Conservation (phyloP, 2,113 vertebrate species). For the Albula glossodonta region DNA sequence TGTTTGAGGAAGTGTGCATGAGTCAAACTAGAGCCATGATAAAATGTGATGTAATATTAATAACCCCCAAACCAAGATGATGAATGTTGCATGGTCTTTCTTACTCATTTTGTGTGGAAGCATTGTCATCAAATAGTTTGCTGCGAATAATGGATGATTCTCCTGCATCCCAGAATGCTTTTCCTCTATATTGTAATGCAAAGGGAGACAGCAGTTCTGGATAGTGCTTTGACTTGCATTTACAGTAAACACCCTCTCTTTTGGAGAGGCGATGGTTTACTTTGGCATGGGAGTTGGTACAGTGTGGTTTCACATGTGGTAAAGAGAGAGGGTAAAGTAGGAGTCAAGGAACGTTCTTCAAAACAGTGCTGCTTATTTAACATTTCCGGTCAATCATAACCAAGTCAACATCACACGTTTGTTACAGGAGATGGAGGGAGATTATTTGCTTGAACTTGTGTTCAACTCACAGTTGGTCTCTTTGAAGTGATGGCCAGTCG, state of each 20-base stretch:
- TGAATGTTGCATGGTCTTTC: slow-evolving; percentile 34
- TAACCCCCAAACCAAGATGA: slow-evolving; percentile 21
- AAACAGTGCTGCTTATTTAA: slow-evolving; percentile 6
- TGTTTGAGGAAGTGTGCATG: slow-evolving; percentile 18
- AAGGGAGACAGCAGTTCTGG: background rate
- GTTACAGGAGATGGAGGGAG: slow-evolving; percentile 5
- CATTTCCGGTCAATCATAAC: slow-evolving; percentile 2
- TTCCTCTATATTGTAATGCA: background rate
- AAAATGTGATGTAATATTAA: slow-evolving; percentile 51
- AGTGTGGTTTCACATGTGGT: slow-evolving; percentile 5
- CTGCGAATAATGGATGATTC: background rate
- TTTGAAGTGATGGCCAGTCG: background rate
- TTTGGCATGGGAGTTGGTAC: background rate
- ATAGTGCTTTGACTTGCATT: background rate
- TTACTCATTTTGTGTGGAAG: background rate
- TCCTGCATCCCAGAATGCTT: background rate
- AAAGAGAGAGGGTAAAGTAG: background rate
- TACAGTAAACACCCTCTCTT: background rate
- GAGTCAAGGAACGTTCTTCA: background rate
- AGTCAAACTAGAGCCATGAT: slow-evolving; percentile 43
- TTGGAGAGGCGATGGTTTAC: background rate
- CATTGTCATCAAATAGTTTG: background rate
- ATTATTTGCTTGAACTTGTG: background rate
- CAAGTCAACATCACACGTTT: slow-evolving; percentile 2
- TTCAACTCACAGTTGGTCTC: slow-evolving; percentile 5